A percentile compares a stretch with the other conserved stretches of the same genome.
Conservation (phyloP, 2,113 vertebrate genomes). For the Sciurus niger region DNA sequence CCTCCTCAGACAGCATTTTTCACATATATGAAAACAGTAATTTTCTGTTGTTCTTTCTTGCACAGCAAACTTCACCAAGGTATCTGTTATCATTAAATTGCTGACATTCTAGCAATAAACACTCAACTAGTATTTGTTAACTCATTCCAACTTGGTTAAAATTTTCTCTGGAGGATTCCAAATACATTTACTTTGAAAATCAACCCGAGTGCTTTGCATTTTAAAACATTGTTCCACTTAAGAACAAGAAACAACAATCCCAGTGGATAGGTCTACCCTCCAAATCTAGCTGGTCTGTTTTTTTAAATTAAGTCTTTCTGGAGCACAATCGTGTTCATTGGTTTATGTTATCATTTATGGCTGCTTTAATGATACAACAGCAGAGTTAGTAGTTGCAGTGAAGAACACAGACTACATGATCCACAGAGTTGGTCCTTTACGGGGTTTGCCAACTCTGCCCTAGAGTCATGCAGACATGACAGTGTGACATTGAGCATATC, state of each 20-base stretch:
- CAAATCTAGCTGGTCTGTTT: neutral
- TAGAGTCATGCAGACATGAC: neutral
- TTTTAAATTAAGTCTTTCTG: neutral
- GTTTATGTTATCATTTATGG: neutral
- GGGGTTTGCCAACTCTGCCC: neutral
- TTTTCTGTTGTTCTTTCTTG: neutral
- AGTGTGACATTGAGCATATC: neutral
- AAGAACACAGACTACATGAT: neutral
- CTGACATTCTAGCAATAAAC: neutral
- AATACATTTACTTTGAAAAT: conserved; percentile 46
- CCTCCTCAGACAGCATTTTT: neutral
- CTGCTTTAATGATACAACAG: neutral
- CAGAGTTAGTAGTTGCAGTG: neutral
- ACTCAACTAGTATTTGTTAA: neutral
- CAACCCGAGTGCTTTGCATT: neutral
- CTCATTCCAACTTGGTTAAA: neutral
- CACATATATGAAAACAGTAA: conserved; percentile 1
- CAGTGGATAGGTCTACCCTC: neutral
- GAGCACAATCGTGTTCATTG: neutral
- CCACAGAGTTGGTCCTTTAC: neutral
- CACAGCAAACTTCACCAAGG: conserved; percentile 10
- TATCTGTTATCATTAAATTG: neutral
- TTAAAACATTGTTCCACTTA: conserved; percentile 8
- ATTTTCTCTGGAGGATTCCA: conserved; percentile 37
- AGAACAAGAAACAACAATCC: neutral